Percentiles rank a stretch among this genome's conserved stretches.
These are phyloP conservation scores for Fragum fragum DNA, from an alignment of 2,888 invertebrate species.

Conservation along the genomic window DNA sequence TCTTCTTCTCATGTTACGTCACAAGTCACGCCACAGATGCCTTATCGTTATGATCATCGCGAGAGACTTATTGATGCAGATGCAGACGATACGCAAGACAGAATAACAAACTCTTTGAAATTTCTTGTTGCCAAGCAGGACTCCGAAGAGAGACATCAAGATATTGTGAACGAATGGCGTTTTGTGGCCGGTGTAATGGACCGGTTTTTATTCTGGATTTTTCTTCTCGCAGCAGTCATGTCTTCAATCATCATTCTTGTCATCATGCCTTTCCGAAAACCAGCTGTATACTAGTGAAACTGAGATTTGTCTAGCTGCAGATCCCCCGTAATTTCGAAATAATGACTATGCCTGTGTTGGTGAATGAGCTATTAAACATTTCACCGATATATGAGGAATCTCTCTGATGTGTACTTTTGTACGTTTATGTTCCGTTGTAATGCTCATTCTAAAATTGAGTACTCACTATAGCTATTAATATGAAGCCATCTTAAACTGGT, in stretches of 20 bases:
- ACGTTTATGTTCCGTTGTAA: too few relatives aligned
- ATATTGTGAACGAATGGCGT: slow-evolving; percentile 86
- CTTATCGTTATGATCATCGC: slow-evolving; percentile 51
- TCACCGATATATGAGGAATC: too few relatives aligned
- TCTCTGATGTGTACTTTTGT: too few relatives aligned
- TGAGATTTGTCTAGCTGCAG: too few relatives aligned
- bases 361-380: too few relatives aligned
- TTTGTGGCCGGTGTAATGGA: slow-evolving; percentile 86
- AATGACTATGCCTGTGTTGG: too few relatives aligned
- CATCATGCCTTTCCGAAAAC: slow-evolving; percentile 84
- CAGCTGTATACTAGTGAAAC: slow-evolving; percentile 60
- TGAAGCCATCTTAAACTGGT: too few relatives aligned
- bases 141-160: slow-evolving; percentile 81
- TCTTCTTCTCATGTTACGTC: slow-evolving; percentile 33
- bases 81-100: slow-evolving; percentile 74
- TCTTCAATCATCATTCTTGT: slow-evolving; percentile 85
- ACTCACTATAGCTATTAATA: too few relatives aligned
- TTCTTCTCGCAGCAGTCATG: slow-evolving; percentile 82
- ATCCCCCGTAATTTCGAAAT: too few relatives aligned
- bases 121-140: slow-evolving; percentile 82
- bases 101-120: slow-evolving; percentile 81
- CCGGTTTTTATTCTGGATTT: slow-evolving; percentile 85
- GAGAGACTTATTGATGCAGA: slow-evolving; percentile 40
- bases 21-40: slow-evolving; percentile 36
- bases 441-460: too few relatives aligned